These are phyloP conservation scores for Holothuria scabra DNA, from an alignment of 53 echinoderm and acorn worm genomes.

Conservation along the genomic window DNA sequence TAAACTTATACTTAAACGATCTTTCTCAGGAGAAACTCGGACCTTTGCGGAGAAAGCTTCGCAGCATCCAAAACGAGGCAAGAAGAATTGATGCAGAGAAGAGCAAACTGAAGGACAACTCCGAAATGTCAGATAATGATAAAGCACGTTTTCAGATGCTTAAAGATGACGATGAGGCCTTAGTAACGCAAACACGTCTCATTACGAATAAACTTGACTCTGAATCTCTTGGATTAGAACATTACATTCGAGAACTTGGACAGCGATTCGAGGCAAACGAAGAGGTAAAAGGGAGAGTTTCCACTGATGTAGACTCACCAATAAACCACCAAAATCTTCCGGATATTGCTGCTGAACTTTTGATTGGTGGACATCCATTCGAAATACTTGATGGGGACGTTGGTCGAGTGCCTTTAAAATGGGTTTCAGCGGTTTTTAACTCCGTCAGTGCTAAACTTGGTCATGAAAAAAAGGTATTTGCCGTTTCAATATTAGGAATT, in stretches of 20 bases:
- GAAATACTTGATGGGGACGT: constrained; percentile 55
- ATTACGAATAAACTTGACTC: neutral
- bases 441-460: neutral
- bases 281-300: neutral
- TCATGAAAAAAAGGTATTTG: constrained; percentile 4
- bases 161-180: neutral
- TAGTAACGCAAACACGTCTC: neutral
- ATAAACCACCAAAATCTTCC: neutral
- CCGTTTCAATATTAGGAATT: constrained; percentile 44
- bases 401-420: constrained; percentile 32
- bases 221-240: constrained; percentile 21
- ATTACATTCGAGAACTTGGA: constrained; percentile 44
- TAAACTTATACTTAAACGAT: constrained; percentile 28
- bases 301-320: constrained; percentile 2
- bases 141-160: neutral
- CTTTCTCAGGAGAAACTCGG: constrained; percentile 2
- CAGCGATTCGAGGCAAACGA: constrained; percentile 30
- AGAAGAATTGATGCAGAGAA: neutral
- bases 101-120: neutral
- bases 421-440: constrained; percentile 34
- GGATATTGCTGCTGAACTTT: constrained; percentile 37
- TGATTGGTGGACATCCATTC: constrained; percentile 31
- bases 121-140: neutral
- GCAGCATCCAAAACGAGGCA: neutral
- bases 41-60: neutral